Evolutionary conservation across 1,140 invertebrate species (phyloP), one percentile per base, ranked within the genome.

Genomic region (Diploscapter pachys): DNA sequence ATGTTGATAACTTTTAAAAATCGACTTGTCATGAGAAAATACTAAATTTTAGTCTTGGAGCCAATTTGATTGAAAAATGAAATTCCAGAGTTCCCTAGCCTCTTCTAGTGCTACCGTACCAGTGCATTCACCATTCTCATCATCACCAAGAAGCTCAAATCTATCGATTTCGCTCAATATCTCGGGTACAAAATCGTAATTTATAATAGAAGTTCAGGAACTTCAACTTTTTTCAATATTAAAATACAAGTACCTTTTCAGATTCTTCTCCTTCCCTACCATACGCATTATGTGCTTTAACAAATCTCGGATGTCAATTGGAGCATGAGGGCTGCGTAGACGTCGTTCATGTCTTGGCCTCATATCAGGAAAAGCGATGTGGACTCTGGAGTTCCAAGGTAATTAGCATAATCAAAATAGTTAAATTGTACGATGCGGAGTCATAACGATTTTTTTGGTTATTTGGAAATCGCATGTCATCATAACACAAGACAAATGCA

Each of bases 271-370:
- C 63, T 13, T 71, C 67, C 48, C 74, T 70, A 13, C 62, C 74
- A 54, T 76, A 61, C 63, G 56, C 31, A 54, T 68, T 83, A 31
- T 86, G 82, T 77, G 84, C 81, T 8, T 70, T 86, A 3, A 85
- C 85, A 66, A 77, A 77, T 63, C 64, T 77, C n/a, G 82, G 84
- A 31, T 84, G 82, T 63, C 82, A 84, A 78, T 62, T 84, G 50
- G 82, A 84, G 61, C 61, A 65, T 13, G 70, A 56, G 55, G 66
- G 73, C 48, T 74, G 73, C 63, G 54, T 74, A 48, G 73, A 74
- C 57, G 73, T 74, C 6, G 73, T 74, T 52, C 55, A 64, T 5
- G 63, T 69, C 5, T 54, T 74, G 50, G 68, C 73, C 2, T 74
- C 73, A 13, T 74, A 74, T 55, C 54, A 65, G 54, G n/a, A 65